These are phyloP conservation scores for Otolemur crassicaudatus DNA, from an alignment of 2,797 vertebrate species.

Conservation along the genomic window DNA sequence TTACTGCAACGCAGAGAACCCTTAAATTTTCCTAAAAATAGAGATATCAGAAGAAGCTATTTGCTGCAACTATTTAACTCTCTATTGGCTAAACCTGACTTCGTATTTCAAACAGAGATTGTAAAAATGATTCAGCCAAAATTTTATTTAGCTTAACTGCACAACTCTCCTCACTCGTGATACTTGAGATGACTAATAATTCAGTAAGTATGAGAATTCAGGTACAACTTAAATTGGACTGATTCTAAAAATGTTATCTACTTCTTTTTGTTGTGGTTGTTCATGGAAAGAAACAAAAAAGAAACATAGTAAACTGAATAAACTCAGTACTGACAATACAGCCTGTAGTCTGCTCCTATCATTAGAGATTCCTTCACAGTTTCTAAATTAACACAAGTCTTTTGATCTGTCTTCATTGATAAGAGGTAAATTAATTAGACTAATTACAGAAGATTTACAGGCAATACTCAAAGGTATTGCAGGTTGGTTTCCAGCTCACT, in stretches of 20 bases:
- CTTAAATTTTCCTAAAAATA: constrained; percentile 53
- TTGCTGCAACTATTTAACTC: constrained; percentile 52
- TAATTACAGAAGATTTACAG: background rate
- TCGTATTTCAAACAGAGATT: background rate
- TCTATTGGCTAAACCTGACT: background rate
- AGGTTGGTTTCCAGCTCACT: background rate
- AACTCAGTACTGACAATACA: background rate
- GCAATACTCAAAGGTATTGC: background rate
- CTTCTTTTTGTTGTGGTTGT: background rate
- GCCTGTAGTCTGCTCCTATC: background rate
- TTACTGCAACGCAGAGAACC: constrained; percentile 53
- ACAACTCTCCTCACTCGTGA: background rate
- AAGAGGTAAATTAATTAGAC: background rate
- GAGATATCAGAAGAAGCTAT: background rate
- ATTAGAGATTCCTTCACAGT: background rate
- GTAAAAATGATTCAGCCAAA: background rate
- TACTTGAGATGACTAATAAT: background rate
- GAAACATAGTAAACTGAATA: background rate
- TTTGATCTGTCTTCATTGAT: background rate
- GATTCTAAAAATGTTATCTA: background rate
- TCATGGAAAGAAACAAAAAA: background rate
- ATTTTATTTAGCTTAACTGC: background rate
- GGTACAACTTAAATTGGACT: background rate
- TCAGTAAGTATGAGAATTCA: background rate
- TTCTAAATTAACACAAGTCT: background rate